Evolutionary conservation across 2,888 invertebrate species (phyloP).

Genomic region (Drosophila multiciliata): DNA sequence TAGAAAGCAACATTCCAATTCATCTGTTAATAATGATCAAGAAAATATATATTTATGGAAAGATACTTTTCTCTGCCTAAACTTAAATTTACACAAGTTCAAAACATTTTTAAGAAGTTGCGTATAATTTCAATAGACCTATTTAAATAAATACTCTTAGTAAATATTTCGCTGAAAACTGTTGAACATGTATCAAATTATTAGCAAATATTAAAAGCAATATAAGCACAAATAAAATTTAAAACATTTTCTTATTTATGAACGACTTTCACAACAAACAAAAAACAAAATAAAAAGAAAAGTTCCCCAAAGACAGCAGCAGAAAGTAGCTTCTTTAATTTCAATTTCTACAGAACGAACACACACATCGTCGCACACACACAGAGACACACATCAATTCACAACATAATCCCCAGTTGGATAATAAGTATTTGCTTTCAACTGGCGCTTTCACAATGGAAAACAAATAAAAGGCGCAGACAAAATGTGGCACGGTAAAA

Average conservation of each 20-base stretch:
- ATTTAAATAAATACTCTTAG: background rate
- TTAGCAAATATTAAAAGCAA: background rate
- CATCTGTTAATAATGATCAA: background rate
- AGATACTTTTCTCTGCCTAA: background rate
- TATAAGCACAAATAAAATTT: background rate
- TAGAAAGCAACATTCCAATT: background rate
- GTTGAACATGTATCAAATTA: background rate
- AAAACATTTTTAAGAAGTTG: background rate
- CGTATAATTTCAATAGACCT: background rate
- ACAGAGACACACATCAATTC: background rate
- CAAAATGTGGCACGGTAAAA: slow-evolving; percentile 44
- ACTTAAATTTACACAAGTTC: background rate
- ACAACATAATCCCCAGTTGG: slow-evolving; percentile 8
- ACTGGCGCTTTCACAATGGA: slow-evolving; percentile 63
- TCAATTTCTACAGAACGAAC: slow-evolving; percentile 47
- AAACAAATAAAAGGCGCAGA: slow-evolving; percentile 3
- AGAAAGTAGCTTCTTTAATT: slow-evolving; percentile 32
- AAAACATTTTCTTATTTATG: slow-evolving; percentile 34
- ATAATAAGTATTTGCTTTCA: slow-evolving; percentile 37
- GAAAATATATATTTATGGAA: background rate
- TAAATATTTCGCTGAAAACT: background rate
- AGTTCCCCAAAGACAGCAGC: slow-evolving; percentile 25
- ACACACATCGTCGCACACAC: slow-evolving; percentile 40
- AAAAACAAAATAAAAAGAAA: background rate
- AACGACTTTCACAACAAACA: slow-evolving; percentile 50